A percentile compares a stretch with the other conserved stretches of the same genome.
Conservation (phyloP, 1,140 invertebrate genomes). For the Zeugodacus cucurbitae region DNA sequence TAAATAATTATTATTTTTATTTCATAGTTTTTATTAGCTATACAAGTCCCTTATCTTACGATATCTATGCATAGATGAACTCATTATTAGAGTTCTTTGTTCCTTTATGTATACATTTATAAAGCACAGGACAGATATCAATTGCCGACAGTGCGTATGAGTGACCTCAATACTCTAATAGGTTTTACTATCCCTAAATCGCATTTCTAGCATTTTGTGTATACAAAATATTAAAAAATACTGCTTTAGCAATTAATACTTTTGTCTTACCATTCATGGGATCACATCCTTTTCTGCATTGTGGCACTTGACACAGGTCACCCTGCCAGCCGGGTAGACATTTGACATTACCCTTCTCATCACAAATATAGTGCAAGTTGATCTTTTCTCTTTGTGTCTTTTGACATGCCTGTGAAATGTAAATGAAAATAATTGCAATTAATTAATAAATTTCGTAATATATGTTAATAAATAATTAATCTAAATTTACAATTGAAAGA, state of each 20-base stretch:
- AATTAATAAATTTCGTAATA: background rate
- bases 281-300: slow-evolving; percentile 91
- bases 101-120: too few relatives aligned
- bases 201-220: too few relatives aligned
- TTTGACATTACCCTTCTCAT: slow-evolving; percentile 90
- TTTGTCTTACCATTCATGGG: slow-evolving; percentile 74
- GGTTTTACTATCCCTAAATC: background rate
- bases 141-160: background rate
- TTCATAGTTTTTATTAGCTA: too few relatives aligned
- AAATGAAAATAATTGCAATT: background rate
- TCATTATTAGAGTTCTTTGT: too few relatives aligned
- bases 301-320: slow-evolving; percentile 90
- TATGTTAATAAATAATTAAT: too few relatives aligned
- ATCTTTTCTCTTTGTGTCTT: slow-evolving; percentile 85
- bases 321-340: slow-evolving; percentile 92
- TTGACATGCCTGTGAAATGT: slow-evolving; percentile 76
- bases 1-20: too few relatives aligned
- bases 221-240: too few relatives aligned
- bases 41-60: too few relatives aligned
- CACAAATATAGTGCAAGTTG: slow-evolving; percentile 92
- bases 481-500: too few relatives aligned
- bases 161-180: background rate
- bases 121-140: too few relatives aligned
- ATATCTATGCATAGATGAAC: too few relatives aligned
- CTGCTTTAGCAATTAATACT: background rate